Evolutionary conservation across 92 coral and sea anemone genomes (phyloP), one percentile per base, ranked within the genome.

Genomic region (Plumapathes pennacea): DNA sequence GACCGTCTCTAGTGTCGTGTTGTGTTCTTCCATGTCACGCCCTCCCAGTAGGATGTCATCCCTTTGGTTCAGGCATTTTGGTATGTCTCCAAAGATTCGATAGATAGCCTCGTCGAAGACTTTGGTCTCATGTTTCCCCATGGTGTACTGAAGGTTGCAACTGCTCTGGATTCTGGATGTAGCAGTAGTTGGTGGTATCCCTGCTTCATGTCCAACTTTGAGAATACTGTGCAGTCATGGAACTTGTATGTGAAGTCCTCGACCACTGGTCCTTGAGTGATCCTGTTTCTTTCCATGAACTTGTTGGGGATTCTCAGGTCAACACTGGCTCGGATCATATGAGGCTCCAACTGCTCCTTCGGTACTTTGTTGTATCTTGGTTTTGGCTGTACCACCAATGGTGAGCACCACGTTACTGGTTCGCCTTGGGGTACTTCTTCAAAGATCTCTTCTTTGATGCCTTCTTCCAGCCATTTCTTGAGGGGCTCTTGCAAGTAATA

Each of bases 121-220:
- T 74, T 73, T 53, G 81, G 71, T 64, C 76, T 64, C 81, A 80
- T 56, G 71, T 72, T 80, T 24, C 86, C 81, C 86, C 81, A 63
- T 32, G 75, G 80, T 46, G 86, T 79, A 32, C 80, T 71, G 46
- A 80, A 72, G 9, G 81, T 80, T 59, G 86, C 86, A 42, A 72
- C 66, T 15, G 60, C 57, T 36, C 81, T 56, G 49, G 87, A 80
- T 22, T 80, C 71, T 57, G 81, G 87, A 49, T 80, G 63, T 39
- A 72, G 72, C 32, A 61, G 63, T 26, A 72, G 73, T 44, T 81
- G 88, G 54, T 81, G 77, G 78, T 67, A 67, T 46, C 78, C 73
- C 57, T 74, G 88, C 54, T 41, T 50, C 72, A 74, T 62, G 51
- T 72, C 65, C 20, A 80, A 40, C 65, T 80, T 72, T 48, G 81